phyloP scores from a whole-genome alignment of 2,888 invertebrate species.

The Trichopria drosophilae region DNA sequence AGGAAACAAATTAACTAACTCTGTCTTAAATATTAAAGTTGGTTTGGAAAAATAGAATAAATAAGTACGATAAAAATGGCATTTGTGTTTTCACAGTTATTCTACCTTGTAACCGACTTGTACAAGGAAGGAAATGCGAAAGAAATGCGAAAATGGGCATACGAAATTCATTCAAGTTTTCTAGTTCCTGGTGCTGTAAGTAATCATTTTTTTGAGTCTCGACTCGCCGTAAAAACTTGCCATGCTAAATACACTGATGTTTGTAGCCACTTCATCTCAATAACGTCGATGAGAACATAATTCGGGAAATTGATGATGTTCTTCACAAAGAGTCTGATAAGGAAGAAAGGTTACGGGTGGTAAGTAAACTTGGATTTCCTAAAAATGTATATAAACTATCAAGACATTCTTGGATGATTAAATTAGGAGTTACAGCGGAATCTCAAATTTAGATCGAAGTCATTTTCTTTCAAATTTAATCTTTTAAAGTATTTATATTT shows the following conservation, averaged over 20 bases:
- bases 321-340: conserved; percentile 83
- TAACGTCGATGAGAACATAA: conserved; percentile 83
- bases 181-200: conserved; percentile 84
- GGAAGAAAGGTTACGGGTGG: conserved; percentile 84
- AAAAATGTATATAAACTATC: neutral
- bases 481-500: too few species aligned
- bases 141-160: conserved; percentile 97
- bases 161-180: conserved; percentile 97
- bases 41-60: conserved; percentile 52
- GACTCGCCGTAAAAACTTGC: too few species aligned
- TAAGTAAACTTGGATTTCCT: conserved; percentile 55
- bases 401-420: neutral
- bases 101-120: conserved; percentile 89
- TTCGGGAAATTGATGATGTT: conserved; percentile 86
- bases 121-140: conserved; percentile 83
- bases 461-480: too few species aligned
- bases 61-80: conserved; percentile 6
- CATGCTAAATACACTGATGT: conserved; percentile 31
- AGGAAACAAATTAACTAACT: conserved; percentile 3
- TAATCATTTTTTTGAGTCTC: conserved; percentile 41
- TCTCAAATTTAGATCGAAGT: too few species aligned
- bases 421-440: neutral
- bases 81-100: conserved; percentile 60
- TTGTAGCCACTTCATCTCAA: conserved; percentile 76
- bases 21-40: conserved; percentile 54